A percentile compares a stretch with the other conserved stretches of the same genome.
These are phyloP conservation scores for Synanthedon tipuliformis DNA, from an alignment of 2,888 invertebrate genomes.

Conservation along the genomic window DNA sequence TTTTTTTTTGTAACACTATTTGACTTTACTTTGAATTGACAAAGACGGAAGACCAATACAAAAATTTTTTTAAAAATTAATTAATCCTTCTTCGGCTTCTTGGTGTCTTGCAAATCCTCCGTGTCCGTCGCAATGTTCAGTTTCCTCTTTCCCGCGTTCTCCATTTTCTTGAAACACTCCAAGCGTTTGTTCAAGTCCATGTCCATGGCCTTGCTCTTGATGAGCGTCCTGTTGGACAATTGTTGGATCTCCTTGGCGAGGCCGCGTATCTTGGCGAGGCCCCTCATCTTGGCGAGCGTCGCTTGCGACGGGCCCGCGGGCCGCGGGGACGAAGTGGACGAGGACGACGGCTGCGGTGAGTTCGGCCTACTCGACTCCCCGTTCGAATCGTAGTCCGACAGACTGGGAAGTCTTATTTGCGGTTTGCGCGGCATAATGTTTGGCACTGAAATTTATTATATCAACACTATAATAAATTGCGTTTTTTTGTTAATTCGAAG, in stretches of 20 bases:
- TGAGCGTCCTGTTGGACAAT: conserved; percentile 23
- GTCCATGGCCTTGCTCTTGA: not conserved
- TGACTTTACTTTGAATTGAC: too few relatives aligned
- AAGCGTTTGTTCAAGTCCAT: conserved; percentile 23
- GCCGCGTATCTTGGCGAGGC: conserved; percentile 33
- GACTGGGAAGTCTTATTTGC: conserved; percentile 42
- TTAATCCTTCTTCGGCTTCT: conserved; percentile 37
- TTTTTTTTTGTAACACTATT: too few relatives aligned
- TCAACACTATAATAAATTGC: too few relatives aligned
- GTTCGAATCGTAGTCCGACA: conserved; percentile 34
- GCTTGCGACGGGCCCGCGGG: conserved; percentile 17
- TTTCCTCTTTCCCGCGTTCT: conserved; percentile 11
- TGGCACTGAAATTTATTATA: conserved; percentile 17
- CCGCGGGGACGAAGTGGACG: conserved; percentile 21
- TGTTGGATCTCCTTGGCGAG: conserved; percentile 43
- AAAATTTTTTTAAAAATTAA: not conserved
- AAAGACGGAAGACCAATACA: too few relatives aligned
- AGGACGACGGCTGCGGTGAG: conserved; percentile 9
- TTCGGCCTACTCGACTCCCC: conserved; percentile 20
- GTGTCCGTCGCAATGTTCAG: not conserved
- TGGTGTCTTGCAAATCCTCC: conserved; percentile 9
- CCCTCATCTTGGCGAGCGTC: conserved; percentile 37
- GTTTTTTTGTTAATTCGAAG: too few relatives aligned
- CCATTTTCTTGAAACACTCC: conserved; percentile 9
- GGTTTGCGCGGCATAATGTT: conserved; percentile 59